Conservation (phyloP, 2,113 vertebrate species). For the Cyprinus carpio region DNA sequence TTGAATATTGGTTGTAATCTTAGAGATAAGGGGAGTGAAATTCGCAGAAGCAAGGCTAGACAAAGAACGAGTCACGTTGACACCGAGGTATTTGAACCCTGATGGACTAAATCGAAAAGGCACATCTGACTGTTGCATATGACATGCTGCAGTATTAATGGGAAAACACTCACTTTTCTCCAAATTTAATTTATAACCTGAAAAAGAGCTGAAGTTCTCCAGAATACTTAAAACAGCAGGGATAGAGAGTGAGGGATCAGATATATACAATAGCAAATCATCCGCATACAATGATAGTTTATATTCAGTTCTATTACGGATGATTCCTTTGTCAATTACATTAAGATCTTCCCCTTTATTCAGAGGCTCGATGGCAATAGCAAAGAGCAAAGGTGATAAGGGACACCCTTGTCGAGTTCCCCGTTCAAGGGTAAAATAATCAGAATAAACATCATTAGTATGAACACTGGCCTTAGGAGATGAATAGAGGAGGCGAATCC, state of each 20-base stretch:
- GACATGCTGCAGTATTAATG: neutral
- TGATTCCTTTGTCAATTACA: too few species aligned
- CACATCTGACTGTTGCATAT: neutral
- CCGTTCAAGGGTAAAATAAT: conserved; percentile 33
- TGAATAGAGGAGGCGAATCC: conserved; percentile 35
- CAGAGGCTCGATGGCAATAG: too few species aligned
- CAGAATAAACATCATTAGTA: conserved; percentile 9
- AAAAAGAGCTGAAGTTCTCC: too few species aligned
- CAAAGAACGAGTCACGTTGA: neutral
- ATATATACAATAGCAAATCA: too few species aligned
- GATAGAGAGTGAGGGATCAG: too few species aligned
- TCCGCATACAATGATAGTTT: too few species aligned
- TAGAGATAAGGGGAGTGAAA: too few species aligned
- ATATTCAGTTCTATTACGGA: too few species aligned
- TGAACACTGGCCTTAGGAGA: conserved; percentile 27
- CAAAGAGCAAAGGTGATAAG: neutral
- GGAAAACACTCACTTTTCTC: neutral
- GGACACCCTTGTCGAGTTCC: conserved; percentile 42
- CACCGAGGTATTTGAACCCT: conserved; percentile 41
- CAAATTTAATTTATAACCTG: too few species aligned
- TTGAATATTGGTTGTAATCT: too few species aligned
- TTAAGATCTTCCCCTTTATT: too few species aligned
- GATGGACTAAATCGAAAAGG: conserved; percentile 31
- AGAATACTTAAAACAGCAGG: neutral
- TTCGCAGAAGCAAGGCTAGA: too few species aligned